A percentile compares a stretch with the other conserved stretches of the same genome.
Conservation (phyloP, 2,113 vertebrate species). For the Pomatostomus ruficeps region DNA sequence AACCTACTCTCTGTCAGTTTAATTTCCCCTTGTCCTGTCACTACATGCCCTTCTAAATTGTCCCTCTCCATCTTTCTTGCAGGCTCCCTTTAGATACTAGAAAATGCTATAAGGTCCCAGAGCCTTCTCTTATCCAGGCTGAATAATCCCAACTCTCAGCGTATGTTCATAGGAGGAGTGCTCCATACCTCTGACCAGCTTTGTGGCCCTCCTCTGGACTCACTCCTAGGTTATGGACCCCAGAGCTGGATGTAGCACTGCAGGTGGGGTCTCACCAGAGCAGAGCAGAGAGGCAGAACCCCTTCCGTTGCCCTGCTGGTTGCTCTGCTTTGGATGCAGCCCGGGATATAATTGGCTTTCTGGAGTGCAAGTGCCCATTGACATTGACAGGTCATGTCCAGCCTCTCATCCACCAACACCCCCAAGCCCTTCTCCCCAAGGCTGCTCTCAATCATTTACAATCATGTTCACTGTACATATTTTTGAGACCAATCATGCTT, state of each 20-base stretch:
- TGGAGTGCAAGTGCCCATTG: fast-evolving
- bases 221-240: background rate
- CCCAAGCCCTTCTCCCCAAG: background rate
- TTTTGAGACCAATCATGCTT: background rate
- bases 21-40: background rate
- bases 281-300: background rate
- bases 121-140: background rate
- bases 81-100: background rate
- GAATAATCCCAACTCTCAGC: background rate
- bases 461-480: background rate
- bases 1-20: background rate
- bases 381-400: too few species aligned
- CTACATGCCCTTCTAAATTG: background rate
- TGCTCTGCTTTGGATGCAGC: background rate
- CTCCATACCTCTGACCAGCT: background rate
- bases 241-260: background rate
- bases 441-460: background rate
- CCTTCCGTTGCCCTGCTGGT: background rate
- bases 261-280: background rate
- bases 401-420: background rate
- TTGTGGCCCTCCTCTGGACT: background rate
- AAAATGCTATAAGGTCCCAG: background rate
- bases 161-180: fast-evolving
- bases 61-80: background rate
- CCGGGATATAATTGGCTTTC: fast-evolving